Base-by-base conservation (phyloP, 1,140 invertebrate species). In the Trichonephila inaurata region DNA sequence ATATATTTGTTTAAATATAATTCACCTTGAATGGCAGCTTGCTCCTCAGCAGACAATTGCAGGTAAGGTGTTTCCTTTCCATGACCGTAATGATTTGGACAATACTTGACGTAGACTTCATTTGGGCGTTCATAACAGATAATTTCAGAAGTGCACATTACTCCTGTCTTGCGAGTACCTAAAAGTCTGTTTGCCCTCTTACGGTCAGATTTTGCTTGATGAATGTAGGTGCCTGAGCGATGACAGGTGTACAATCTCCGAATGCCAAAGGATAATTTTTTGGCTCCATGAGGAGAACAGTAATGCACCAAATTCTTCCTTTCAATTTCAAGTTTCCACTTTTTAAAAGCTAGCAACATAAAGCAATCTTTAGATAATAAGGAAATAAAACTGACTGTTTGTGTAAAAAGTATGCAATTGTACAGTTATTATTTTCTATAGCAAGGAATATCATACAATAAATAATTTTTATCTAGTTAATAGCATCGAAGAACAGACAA, bases 71-170 rank as follows among this genome's bases (percentile, higher is more conserved):
- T 93, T 61, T 87, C 91, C 61, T 91, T 82, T 18, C 89, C 77
- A 82, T 91, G 89, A 2, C 89, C 89, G 64, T 91, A 91, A 62
- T 91, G 89, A 33, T 91, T 24, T 44, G 77, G 77, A 16, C 24
- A 72, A 62, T 62, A 91, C 40, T 28, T 81, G 2, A 91, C 77
- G 44, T 60, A 40, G 16, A 21, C 89, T 18, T 69, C 82, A 83
- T 61, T 44, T 21, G 58, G 21, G 33, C 12, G 28, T n/a, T 91
- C 89, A 8, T 12, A 12, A 19, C 72, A 82, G 19, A 44, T 28
- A 21, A 91, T 91, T 10, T 51, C 33, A 19, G 89, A 72, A 19
- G 89, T 82, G n/a, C 89, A 91, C 16, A 14, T 44, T 44, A 91
- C 61, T 61, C 89, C 89, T n/a, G 40, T 60, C 44, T 91, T 91